Conservation (phyloP, 2,113 vertebrate genomes). For the Lycaon pictus region DNA sequence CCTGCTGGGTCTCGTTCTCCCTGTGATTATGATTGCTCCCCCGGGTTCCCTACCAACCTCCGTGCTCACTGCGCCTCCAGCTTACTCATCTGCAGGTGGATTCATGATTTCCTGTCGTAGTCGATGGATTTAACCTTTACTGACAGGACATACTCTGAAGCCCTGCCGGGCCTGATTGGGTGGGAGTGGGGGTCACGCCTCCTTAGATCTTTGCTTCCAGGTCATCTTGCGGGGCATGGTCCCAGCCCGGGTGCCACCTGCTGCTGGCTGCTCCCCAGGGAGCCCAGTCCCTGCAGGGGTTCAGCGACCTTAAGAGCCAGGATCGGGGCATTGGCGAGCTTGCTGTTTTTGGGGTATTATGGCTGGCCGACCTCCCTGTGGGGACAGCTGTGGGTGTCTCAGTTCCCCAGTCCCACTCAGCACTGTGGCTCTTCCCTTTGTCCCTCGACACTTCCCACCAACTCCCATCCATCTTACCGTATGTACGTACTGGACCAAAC, state of each 20-base stretch:
- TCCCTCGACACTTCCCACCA: neutral
- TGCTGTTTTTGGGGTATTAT: neutral
- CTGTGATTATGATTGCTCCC: neutral
- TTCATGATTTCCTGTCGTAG: neutral
- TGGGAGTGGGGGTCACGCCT: neutral
- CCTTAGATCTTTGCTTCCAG: neutral
- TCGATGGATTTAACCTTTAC: too few relatives aligned
- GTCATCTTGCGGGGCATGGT: fast-evolving
- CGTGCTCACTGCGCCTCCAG: neutral
- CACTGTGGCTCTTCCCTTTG: neutral
- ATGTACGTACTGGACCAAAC: neutral
- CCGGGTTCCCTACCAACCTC: neutral
- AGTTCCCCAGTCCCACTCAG: neutral
- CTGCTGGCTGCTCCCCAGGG: neutral
- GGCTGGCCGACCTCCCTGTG: neutral
- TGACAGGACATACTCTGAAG: neutral
- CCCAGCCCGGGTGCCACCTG: neutral
- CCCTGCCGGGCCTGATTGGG: neutral
- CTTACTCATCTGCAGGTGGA: too few relatives aligned
- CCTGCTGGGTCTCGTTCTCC: neutral
- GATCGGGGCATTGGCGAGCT: neutral
- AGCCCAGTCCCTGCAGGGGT: neutral
- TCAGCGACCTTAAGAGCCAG: neutral
- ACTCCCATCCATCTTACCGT: neutral
- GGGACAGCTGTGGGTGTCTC: neutral